Evolutionary conservation across 23 tunicate genomes (phyloP).

Genomic region (Phallusia fumigata): DNA sequence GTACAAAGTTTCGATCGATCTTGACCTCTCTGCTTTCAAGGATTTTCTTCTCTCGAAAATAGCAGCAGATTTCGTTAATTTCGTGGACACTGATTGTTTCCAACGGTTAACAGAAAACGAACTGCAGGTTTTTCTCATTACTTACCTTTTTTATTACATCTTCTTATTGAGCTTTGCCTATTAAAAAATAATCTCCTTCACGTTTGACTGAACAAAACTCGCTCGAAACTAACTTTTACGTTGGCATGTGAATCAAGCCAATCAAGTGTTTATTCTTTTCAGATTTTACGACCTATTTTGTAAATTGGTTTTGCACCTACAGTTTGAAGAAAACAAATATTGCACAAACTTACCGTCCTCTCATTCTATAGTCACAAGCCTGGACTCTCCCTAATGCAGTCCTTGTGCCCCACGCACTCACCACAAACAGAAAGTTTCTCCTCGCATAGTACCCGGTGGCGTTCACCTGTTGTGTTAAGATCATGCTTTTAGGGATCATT

Average conservation of each 20-base stretch:
- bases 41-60: conserved; percentile 33
- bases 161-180: too few species aligned
- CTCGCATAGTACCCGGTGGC: neutral
- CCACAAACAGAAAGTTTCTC: conserved; percentile 27
- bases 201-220: too few species aligned
- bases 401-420: conserved; percentile 1
- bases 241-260: too few species aligned
- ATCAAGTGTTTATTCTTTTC: too few species aligned
- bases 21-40: conserved; percentile 30
- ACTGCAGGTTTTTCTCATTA: conserved; percentile 38
- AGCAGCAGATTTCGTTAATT: conserved; percentile 40
- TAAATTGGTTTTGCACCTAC: too few species aligned
- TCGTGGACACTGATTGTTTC: conserved; percentile 52
- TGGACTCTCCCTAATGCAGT: too few species aligned
- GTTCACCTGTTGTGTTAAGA: conserved; percentile 29
- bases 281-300: too few species aligned
- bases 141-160: too few species aligned
- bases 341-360: neutral
- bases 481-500: conserved; percentile 94
- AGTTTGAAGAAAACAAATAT: neutral
- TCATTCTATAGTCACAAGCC: neutral
- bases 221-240: too few species aligned
- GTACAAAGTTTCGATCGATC: conserved; percentile 21
- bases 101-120: conserved; percentile 29
- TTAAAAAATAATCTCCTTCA: too few species aligned